Evolutionary conservation across 2,888 invertebrate species (phyloP).

Genomic region (Antheraea assamensis): DNA sequence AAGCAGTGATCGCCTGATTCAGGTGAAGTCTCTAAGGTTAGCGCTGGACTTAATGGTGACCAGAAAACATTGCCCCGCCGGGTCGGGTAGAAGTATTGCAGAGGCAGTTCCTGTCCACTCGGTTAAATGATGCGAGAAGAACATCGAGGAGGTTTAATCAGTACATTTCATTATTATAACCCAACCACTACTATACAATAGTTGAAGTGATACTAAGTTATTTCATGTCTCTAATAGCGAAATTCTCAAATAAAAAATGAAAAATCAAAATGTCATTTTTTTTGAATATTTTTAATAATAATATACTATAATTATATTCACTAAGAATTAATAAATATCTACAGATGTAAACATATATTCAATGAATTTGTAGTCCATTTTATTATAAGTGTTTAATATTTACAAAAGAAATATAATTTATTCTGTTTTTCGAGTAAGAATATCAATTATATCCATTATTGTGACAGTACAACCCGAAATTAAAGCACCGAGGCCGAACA

Average conservation of each 20-base stretch:
- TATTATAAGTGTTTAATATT: background rate
- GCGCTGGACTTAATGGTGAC: no score
- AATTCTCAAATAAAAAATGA: background rate
- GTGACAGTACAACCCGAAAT: constrained; percentile 83
- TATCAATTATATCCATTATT: constrained; percentile 56
- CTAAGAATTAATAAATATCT: background rate
- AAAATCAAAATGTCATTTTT: background rate
- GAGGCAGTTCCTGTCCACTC: no score
- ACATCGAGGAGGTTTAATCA: no score
- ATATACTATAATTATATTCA: background rate
- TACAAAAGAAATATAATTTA: constrained; percentile 18
- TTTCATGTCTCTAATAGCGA: background rate
- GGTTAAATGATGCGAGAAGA: no score
- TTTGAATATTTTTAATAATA: background rate
- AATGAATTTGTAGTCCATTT: background rate
- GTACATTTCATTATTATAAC: background rate
- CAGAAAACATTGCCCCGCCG: no score
- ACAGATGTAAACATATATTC: no score
- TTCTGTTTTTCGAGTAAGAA: constrained; percentile 29
- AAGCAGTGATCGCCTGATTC: no score
- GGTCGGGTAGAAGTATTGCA: no score
- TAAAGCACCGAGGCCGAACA: constrained; percentile 84
- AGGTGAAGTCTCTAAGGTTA: no score
- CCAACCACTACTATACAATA: background rate
- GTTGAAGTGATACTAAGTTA: background rate